A percentile compares a stretch with the other conserved stretches of the same genome.
Conservation (phyloP, 1,140 invertebrate species). For the Paraescarpia echinospica region DNA sequence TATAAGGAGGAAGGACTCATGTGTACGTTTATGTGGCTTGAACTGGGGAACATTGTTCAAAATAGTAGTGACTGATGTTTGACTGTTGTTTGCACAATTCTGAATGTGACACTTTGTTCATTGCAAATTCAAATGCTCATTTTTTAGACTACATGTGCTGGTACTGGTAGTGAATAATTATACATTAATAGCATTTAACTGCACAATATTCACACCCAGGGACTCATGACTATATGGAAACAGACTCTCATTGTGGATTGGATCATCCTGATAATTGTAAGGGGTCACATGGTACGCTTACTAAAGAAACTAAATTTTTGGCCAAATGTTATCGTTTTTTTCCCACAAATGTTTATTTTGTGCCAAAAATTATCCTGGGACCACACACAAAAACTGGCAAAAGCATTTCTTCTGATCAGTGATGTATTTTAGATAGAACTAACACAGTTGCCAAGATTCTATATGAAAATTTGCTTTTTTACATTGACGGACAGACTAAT, state of each 20-base stretch:
- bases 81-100: not conserved
- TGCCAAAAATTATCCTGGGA: not conserved
- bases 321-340: not conserved
- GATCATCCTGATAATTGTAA: not conserved
- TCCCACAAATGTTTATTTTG: not conserved
- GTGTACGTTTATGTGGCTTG: not conserved
- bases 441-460: too few species aligned
- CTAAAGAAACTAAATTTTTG: too few species aligned
- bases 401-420: too few species aligned
- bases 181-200: too few species aligned
- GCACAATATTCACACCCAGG: too few species aligned
- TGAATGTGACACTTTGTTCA: too few species aligned
- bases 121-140: not conserved
- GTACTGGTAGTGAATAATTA: too few species aligned
- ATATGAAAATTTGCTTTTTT: too few species aligned
- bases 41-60: not conserved
- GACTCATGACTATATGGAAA: not conserved
- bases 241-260: not conserved
- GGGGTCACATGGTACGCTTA: too few species aligned
- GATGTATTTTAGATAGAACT: too few species aligned
- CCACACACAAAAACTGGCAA: not conserved
- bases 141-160: not conserved
- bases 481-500: too few species aligned
- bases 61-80: not conserved
- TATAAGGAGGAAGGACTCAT: too few species aligned